Base-by-base conservation (phyloP, 2,888 invertebrate species). In the Metalampra italica region DNA sequence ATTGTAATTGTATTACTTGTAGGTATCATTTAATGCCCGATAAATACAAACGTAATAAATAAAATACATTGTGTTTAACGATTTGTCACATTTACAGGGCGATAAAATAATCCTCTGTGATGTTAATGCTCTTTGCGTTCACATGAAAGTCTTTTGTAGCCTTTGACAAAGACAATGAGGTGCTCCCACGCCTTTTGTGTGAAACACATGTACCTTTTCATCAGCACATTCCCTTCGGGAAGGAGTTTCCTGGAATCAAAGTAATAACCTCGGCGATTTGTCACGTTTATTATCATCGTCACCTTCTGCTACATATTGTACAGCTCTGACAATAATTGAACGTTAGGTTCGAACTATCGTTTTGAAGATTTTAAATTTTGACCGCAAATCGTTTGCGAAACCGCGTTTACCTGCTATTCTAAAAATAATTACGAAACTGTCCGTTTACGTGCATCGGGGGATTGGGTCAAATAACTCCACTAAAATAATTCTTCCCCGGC, bases 401-500 rank as follows among this genome's bases (percentile, higher is more conserved):
- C 22, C 5, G 22, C 5, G 5, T 3, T 22, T 22, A 22, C 22
- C 22, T 22, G 5, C 22, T 22, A 22, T 2, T 22, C 22, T 22
- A 3, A 22, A 22, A 22, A 22, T 22, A 22, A 22, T 22, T 3
- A 22, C 22, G 5, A 22, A 22, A 3, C 2, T 22, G 22, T 50
- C 34, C 22, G 50, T 59, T n/a, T 51, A 59, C 47, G 52, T 59
- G 48, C 43, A 41, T 43, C 15, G 34, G 53, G 46, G 55, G 51
- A 49, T 49, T 48, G 41, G 57, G 47, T 53, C 41, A 47, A 55
- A 53, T 57, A 57, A 55, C 47, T 53, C 29, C 14, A 45, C 43
- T 47, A 51, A 64, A 68, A 64, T 63, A 45, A 46, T 37, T 42
- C 40, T 34, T 39, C 46, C 32, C 45, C 49, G 32, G 32, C 47